Base-by-base conservation (phyloP, 2,888 invertebrate species). In the Apodemia mormo region DNA sequence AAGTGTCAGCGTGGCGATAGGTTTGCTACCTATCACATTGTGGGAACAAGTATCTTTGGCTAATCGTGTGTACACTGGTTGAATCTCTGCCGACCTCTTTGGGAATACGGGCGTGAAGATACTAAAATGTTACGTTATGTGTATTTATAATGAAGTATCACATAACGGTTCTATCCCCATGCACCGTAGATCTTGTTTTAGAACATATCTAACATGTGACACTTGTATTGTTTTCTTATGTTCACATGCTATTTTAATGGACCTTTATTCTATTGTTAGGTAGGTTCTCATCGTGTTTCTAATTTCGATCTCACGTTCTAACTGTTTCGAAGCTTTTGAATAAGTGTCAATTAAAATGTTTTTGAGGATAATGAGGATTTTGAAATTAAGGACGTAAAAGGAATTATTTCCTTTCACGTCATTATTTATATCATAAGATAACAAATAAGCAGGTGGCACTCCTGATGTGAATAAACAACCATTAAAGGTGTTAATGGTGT, bases 151-250 rank as follows among this genome's bases (percentile, higher is more conserved):
- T 54, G 9, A 29, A 56, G 29, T 56, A 8, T 5, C 29, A 29
- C 8, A 9, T 56, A 56, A 56, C 56, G 56, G 56, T 6, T 52
- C 14, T 52, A 52, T n/a, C 52, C 10, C 10, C 9, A 56, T 4
- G 10, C 8, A 56, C 56, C 29, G 22, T 29, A 56, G 22, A 30
- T 30, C 56, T 56, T 56, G 9, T 29, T 30, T 56, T 56, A 29
- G 22, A 56, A 56, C 56, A 30, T 30, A 56, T 56, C 29, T 56
- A 56, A 56, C 10, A 56, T 56, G 56, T 56, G 56, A 56, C 56
- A 56, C 56, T 56, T 56, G 29, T 56, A 56, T 56, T 56, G 56
- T 56, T 56, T 56, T 56, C 29, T 56, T 29, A 56, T n/a, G 56
- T 56, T 56, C 56, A 56, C 56, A 30, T 56, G 56, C 29, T 30